Percentiles rank a stretch among this genome's conserved stretches.
phyloP scores from a whole-genome alignment of 2,888 invertebrate genomes.

The Mesorhabditis spiculigera region DNA sequence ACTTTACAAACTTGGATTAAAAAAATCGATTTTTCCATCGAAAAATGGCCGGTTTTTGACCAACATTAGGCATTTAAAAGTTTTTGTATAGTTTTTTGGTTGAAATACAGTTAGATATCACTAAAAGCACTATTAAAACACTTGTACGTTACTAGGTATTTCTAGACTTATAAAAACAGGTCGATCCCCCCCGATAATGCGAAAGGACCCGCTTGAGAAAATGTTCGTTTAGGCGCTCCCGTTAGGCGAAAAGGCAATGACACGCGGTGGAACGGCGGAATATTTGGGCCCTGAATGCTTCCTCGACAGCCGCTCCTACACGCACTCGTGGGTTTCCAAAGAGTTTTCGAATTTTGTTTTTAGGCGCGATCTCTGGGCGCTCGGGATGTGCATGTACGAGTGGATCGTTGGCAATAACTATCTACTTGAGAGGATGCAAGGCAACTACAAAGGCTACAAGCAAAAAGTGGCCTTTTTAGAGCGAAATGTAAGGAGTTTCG shows the following conservation, averaged over 20 bases:
- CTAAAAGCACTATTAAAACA: no score
- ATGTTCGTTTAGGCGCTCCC: neutral
- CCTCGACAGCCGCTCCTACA: no score
- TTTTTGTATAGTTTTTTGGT: no score
- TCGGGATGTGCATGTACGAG: conserved; percentile 6
- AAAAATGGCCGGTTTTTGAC: no score
- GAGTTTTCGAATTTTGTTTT: neutral
- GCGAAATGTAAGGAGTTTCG: neutral
- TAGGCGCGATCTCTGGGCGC: neutral
- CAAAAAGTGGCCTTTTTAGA: neutral
- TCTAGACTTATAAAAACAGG: no score
- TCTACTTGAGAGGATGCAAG: neutral
- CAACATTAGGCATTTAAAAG: no score
- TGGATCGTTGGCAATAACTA: conserved; percentile 1
- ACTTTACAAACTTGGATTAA: no score
- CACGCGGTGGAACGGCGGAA: conserved; percentile 5
- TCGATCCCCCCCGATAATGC: no score
- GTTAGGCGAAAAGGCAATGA: neutral
- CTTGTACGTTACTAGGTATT: no score
- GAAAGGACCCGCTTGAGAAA: no score
- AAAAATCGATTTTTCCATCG: no score
- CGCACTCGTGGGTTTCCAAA: neutral
- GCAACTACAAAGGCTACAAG: neutral
- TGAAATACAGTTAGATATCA: no score
- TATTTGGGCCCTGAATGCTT: neutral